Base-by-base conservation (phyloP, 2,888 invertebrate genomes). In the Drosophila mayaguana region DNA sequence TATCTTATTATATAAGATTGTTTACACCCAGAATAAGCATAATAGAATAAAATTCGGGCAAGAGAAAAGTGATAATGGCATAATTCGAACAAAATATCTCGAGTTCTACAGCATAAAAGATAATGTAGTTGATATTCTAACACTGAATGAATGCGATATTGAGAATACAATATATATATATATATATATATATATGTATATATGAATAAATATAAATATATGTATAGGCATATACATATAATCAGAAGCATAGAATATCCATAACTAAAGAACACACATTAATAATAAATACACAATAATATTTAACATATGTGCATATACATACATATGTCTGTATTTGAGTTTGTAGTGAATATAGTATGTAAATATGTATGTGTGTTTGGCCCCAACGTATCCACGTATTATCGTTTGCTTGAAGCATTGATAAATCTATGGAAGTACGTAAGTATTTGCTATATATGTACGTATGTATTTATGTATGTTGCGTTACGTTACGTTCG, bases 1-100 rank as follows among this genome's bases (percentile, higher is more conserved):
- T 4, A 25, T 45, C 22, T 22, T 16, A 25, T 32, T 50, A 50
- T 50, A 50, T 50, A 50, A 32, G 48, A 50, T n/a, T 48, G 48
- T 32, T 32, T 50, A 32, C 48, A 3, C 6, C 12, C 12, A 50
- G 7, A 32, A 11, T n/a, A 18, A 28, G 5, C 18, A 28, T 3
- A 20, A 20, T 5, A 14, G 14, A 22, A 42, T 38, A 14, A 11
- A 43, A 43, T 43, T 42, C 18, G 5, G 42, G 11, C 20, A 12
- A 43, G 11, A 20, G 20, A 20, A 43, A 43, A 20, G 14, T 45
- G 14, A 43, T 16, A 25, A 25, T 25, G 16, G 3, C 46, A 46
- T 46, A 25, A 46, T 25, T 4, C 3, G 5, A 25, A 25, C 25
- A 25, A 3, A 25, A 25, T 25, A 28, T 28, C 1, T 28, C 28